Percentiles rank a stretch among this genome's conserved stretches.
Evolutionary conservation across 2,888 invertebrate genomes (phyloP).

Genomic region (Tribolium freemani): DNA sequence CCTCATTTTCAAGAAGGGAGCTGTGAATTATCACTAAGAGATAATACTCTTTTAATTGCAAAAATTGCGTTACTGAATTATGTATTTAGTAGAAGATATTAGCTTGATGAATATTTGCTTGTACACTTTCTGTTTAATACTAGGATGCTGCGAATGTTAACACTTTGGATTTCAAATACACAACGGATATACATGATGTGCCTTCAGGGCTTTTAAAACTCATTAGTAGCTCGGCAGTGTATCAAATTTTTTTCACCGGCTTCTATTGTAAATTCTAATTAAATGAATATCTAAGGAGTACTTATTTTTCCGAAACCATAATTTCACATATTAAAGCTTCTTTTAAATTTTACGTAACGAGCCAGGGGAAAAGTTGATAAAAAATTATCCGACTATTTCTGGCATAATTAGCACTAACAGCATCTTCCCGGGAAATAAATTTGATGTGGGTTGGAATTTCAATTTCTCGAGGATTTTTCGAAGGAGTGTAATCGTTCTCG

Average conservation of each 20-base stretch:
- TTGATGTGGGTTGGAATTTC: slow-evolving; percentile 30
- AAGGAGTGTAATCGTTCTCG: slow-evolving; percentile 13
- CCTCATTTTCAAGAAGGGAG: neutral
- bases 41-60: neutral
- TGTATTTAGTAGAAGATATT: neutral
- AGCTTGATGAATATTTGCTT: neutral
- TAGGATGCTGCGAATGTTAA: neutral
- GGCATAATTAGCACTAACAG: slow-evolving; percentile 8
- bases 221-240: neutral
- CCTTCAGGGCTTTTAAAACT: neutral
- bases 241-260: neutral
- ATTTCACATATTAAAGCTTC: neutral
- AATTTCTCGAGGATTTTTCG: slow-evolving; percentile 28
- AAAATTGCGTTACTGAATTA: too few relatives aligned
- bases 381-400: neutral
- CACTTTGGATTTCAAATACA: neutral
- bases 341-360: too few relatives aligned
- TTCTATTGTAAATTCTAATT: neutral
- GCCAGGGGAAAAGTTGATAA: neutral
- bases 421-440: slow-evolving; percentile 12
- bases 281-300: neutral
- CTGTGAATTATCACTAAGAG: neutral
- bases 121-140: neutral
- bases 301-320: neutral
- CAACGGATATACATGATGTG: neutral